A percentile compares a stretch with the other conserved stretches of the same genome.
phyloP scores from a whole-genome alignment of 1,140 invertebrate species.

The Wasmannia auropunctata region DNA sequence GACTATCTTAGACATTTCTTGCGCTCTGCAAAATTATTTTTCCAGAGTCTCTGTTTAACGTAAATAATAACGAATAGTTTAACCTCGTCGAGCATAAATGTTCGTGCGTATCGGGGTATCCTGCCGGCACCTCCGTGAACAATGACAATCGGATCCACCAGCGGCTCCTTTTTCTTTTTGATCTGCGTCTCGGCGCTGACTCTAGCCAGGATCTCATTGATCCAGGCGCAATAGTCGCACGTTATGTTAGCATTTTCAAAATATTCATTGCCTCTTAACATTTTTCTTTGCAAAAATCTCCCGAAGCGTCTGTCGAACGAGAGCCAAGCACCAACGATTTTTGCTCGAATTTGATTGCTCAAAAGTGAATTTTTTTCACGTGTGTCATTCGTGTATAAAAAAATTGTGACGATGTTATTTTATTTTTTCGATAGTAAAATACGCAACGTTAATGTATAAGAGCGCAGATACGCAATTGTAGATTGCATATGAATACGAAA shows the following conservation, averaged over 20 bases:
- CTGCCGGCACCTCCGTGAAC: conserved; percentile 71
- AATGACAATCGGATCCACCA: conserved; percentile 61
- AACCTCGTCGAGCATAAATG: conserved; percentile 66
- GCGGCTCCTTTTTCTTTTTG: not conserved
- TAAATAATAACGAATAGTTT: conserved; percentile 6
- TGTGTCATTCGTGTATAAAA: not conserved
- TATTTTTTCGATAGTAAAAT: conserved; percentile 3
- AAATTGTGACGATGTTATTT: conserved; percentile 26
- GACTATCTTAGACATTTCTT: not conserved
- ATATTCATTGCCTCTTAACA: not conserved
- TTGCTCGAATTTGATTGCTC: not conserved
- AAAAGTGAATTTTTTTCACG: not conserved
- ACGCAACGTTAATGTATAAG: not conserved
- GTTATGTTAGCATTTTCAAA: conserved; percentile 7
- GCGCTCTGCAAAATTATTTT: not conserved
- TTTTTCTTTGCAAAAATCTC: not conserved
- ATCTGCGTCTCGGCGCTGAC: conserved; percentile 2
- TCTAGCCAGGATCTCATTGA: conserved; percentile 55
- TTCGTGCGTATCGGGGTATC: conserved; percentile 47
- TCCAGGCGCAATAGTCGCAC: conserved; percentile 72
- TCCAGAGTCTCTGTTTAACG: not conserved
- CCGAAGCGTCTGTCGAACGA: not conserved
- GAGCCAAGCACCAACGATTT: not conserved
- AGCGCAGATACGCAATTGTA: no score
- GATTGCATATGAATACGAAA: not conserved